phyloP scores from a whole-genome alignment of 2,888 invertebrate species.

The Mellilla xanthometata region DNA sequence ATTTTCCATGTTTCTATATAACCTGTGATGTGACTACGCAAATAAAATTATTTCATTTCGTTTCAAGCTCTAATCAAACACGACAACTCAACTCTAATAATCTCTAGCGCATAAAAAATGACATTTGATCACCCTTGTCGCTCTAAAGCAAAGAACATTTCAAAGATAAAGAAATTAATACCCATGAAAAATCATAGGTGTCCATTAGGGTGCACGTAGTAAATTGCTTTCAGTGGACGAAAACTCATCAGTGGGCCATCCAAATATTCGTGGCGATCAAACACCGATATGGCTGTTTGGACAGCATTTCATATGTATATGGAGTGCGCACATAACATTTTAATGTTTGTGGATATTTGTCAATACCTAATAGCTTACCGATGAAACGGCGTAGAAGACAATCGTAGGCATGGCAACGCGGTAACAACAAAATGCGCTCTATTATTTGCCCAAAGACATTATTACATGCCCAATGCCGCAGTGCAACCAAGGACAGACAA shows the following conservation, averaged over 20 bases:
- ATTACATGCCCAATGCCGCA: conserved; percentile 16
- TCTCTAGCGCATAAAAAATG: no score
- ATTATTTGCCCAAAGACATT: conserved; percentile 26
- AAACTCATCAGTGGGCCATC: conserved; percentile 50
- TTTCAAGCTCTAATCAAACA: no score
- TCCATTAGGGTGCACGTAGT: conserved; percentile 28
- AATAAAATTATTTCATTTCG: no score
- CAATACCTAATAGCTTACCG: conserved; percentile 70
- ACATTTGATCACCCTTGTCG: no score
- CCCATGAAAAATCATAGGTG: conserved; percentile 20
- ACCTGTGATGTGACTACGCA: no score
- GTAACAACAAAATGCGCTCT: conserved; percentile 62
- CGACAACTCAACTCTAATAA: no score
- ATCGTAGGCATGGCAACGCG: conserved; percentile 63
- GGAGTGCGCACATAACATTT: conserved; percentile 36
- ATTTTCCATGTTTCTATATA: no score
- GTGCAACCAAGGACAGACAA: conserved; percentile 13
- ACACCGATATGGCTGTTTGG: conserved; percentile 55
- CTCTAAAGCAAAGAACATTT: background rate
- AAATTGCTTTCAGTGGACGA: conserved; percentile 42
- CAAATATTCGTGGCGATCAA: conserved; percentile 56
- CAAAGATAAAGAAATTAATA: conserved; percentile 20
- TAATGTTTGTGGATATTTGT: conserved; percentile 60
- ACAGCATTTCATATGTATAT: conserved; percentile 47
- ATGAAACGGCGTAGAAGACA: conserved; percentile 69